Percentiles rank a stretch among this genome's conserved stretches.
Evolutionary conservation across 1,140 invertebrate genomes (phyloP).

Genomic region (Drosophila parvula): DNA sequence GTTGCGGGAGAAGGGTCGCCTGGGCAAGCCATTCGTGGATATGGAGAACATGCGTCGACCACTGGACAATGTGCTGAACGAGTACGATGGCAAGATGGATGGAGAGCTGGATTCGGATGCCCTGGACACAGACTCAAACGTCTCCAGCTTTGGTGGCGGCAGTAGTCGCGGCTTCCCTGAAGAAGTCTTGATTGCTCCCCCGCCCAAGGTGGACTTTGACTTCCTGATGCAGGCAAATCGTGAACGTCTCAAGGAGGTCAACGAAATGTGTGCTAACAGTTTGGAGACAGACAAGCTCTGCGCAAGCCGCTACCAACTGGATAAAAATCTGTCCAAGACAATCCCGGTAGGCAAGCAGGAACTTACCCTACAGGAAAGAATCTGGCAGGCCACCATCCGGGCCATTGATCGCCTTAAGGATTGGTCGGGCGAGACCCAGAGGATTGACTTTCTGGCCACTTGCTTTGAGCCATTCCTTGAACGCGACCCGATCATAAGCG

Average conservation of each 20-base stretch:
- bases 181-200: no score
- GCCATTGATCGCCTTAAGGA: constrained; percentile 37
- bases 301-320: not conserved
- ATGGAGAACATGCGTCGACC: constrained; percentile 8
- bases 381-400: constrained; percentile 10
- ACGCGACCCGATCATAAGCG: constrained; percentile 13
- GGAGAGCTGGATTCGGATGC: not conserved
- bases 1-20: constrained; percentile 30
- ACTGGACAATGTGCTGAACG: constrained; percentile 47
- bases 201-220: not conserved
- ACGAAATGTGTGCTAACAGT: constrained; percentile 22
- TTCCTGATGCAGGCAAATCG: constrained; percentile 13
- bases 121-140: constrained; percentile 3
- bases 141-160: not conserved
- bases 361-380: not conserved
- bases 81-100: constrained; percentile 24
- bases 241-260: constrained; percentile 26
- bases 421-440: constrained; percentile 24
- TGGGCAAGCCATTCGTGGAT: constrained; percentile 50
- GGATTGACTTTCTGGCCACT: constrained; percentile 46
- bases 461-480: constrained; percentile 33
- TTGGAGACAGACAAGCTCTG: constrained; percentile 14
- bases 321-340: not conserved
- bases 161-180: not conserved
- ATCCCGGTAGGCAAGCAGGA: not conserved